Conservation (phyloP, 2,797 vertebrate genomes). For the Esox lucius region DNA sequence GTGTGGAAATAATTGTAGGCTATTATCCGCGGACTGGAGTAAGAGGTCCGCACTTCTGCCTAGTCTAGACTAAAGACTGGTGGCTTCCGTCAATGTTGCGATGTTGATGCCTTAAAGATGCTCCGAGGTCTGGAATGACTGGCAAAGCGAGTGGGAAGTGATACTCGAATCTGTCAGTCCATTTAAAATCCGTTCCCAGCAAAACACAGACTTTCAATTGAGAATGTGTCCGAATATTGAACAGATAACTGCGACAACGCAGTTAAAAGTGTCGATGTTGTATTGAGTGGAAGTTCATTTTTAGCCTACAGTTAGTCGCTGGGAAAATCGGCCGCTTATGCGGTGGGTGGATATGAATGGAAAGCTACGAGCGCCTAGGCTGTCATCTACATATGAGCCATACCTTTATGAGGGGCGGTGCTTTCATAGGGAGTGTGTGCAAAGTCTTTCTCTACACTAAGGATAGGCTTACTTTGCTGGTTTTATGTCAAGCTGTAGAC, state of each 20-base stretch:
- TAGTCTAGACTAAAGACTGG: constrained; percentile 14
- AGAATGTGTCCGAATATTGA: constrained; percentile 2
- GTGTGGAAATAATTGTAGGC: background rate
- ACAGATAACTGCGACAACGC: constrained; percentile 27
- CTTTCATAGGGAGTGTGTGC: constrained; percentile 20
- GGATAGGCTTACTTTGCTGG: background rate
- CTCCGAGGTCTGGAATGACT: background rate
- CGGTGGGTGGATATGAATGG: constrained; percentile 29
- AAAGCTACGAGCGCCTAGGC: constrained; percentile 5
- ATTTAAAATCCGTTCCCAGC: constrained; percentile 16
- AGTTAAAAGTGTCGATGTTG: constrained; percentile 41
- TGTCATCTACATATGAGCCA: background rate
- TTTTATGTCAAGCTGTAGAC: background rate
- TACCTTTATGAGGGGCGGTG: background rate
- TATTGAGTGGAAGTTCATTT: constrained; percentile 55
- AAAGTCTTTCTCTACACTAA: constrained; percentile 12
- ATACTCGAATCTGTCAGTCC: too few species aligned
- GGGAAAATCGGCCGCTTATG: constrained; percentile 44
- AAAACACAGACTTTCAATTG: constrained; percentile 1
- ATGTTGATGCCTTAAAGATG: too few species aligned
- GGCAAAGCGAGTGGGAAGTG: constrained; percentile 43
- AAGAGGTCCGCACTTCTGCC: constrained; percentile 46
- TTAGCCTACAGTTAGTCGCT: constrained; percentile 40
- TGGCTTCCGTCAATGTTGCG: background rate
- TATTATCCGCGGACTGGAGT: constrained; percentile 2